Conservation (phyloP, 1,140 invertebrate species). For the Pachypsylla venusta region DNA sequence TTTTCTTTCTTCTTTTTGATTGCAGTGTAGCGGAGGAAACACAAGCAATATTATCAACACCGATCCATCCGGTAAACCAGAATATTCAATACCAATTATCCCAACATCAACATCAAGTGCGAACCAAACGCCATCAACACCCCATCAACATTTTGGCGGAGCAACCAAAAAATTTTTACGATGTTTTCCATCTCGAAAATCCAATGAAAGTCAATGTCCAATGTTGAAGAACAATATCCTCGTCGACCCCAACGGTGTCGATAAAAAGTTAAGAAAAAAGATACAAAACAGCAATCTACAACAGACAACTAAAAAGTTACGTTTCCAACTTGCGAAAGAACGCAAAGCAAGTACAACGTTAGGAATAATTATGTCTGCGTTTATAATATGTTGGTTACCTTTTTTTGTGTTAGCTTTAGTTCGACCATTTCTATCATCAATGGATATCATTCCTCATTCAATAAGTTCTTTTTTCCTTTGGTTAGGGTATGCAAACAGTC, state of each 20-base stretch:
- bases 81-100: neutral
- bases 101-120: neutral
- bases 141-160: neutral
- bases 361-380: constrained; percentile 94
- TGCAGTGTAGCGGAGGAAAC: constrained; percentile 43
- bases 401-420: constrained; percentile 88
- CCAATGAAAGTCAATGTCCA: constrained; percentile 56
- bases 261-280: constrained; percentile 22
- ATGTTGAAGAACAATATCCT: constrained; percentile 38
- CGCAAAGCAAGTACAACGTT: constrained; percentile 89
- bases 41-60: constrained; percentile 10
- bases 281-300: constrained; percentile 23
- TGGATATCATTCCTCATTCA: constrained; percentile 42
- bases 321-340: constrained; percentile 71
- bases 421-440: constrained; percentile 54
- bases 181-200: constrained; percentile 45
- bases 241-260: constrained; percentile 26
- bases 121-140: neutral
- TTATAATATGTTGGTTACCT: constrained; percentile 91
- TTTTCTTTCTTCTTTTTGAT: constrained; percentile 29
- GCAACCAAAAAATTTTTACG: constrained; percentile 23
- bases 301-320: constrained; percentile 48
- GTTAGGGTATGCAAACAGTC: constrained; percentile 86
- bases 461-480: constrained; percentile 54
- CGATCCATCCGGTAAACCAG: neutral